Percentiles rank a stretch among this genome's conserved stretches.
Evolutionary conservation across 1,140 invertebrate species (phyloP).

Genomic region (Drosophila neocordata): DNA sequence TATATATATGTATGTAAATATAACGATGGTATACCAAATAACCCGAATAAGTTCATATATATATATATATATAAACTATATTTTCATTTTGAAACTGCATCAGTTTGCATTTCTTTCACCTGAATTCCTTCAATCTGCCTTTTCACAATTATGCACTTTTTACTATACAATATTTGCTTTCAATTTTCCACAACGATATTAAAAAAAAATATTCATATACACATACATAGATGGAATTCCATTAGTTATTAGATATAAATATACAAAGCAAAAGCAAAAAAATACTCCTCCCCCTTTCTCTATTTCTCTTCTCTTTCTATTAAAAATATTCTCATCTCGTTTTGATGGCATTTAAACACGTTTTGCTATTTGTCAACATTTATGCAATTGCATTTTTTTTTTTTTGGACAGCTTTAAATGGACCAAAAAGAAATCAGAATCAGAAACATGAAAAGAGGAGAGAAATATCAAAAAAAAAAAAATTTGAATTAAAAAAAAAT

Average conservation of each 20-base stretch:
- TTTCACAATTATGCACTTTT: constrained; percentile 30
- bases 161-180: constrained; percentile 43
- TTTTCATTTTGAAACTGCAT: constrained; percentile 47
- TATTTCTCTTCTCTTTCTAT: no score
- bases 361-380: constrained; percentile 5
- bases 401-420: background rate
- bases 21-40: constrained; percentile 1
- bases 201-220: constrained; percentile 6
- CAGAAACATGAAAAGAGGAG: background rate
- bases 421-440: background rate
- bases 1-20: background rate
- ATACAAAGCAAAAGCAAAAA: background rate
- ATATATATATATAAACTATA: background rate
- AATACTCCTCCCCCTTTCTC: no score
- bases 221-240: background rate
- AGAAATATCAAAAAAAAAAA: background rate
- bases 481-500: no score
- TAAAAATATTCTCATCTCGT: background rate
- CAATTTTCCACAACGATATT: constrained; percentile 18
- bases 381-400: background rate
- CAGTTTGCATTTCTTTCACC: constrained; percentile 22
- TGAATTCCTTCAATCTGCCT: background rate
- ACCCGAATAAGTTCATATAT: background rate
- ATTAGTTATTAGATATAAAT: constrained; percentile 20
- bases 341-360: background rate